These are phyloP conservation scores for Macrophya alboannulata DNA, from an alignment of 2,888 invertebrate species.

Conservation along the genomic window DNA sequence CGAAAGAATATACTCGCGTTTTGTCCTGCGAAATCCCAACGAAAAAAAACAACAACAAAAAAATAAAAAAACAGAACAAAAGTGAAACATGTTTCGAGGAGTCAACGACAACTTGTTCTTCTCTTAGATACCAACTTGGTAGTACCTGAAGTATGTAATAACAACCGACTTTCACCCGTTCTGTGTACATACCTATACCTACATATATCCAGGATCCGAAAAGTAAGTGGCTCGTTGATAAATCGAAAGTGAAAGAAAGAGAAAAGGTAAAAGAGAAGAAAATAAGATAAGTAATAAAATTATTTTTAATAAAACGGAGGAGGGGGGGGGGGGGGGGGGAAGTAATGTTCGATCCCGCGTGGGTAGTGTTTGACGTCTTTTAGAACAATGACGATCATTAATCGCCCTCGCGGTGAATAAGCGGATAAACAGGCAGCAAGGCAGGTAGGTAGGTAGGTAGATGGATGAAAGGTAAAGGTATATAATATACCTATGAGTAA, in stretches of 20 bases:
- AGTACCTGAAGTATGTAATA: neutral
- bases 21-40: neutral
- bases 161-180: conserved; percentile 19
- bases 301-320: neutral
- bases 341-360: neutral
- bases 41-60: neutral
- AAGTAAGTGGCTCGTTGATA: conserved; percentile 15
- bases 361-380: neutral
- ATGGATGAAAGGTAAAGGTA: neutral
- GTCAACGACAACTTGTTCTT: conserved; percentile 4
- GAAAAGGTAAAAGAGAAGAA: neutral
- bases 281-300: neutral
- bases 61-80: neutral
- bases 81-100: neutral
- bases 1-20: neutral
- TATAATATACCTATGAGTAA: neutral
- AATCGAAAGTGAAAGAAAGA: conserved; percentile 21
- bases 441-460: neutral
- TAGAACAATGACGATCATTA: conserved; percentile 10
- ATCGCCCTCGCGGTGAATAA: neutral
- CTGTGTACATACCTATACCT: too few relatives aligned
- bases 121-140: neutral
- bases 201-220: neutral
- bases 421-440: neutral
- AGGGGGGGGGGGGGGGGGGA: neutral